Conservation (phyloP, 2,888 invertebrate species). For the Embidobia sp. region DNA sequence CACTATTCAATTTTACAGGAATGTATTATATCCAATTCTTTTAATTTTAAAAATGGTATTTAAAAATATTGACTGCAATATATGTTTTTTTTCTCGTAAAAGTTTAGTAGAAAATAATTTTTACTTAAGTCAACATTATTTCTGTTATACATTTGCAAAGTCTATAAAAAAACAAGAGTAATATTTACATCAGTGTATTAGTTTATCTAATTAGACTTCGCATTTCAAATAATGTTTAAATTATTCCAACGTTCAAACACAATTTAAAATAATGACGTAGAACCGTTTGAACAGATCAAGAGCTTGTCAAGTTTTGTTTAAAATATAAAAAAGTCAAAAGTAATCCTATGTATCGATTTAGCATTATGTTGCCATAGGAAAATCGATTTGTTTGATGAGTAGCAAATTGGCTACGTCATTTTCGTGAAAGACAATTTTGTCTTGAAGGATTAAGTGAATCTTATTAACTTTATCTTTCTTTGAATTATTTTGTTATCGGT, state of each 20-base stretch:
- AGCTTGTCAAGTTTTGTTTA: neutral
- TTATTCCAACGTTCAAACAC: too few relatives aligned
- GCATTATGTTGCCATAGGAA: conserved; percentile 16
- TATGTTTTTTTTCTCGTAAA: neutral
- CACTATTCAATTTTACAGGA: too few relatives aligned
- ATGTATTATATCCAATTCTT: too few relatives aligned
- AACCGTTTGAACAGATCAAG: neutral
- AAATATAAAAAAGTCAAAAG: conserved; percentile 10
- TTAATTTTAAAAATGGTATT: too few relatives aligned
- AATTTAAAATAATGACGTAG: too few relatives aligned
- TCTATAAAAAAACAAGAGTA: neutral
- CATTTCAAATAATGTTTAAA: conserved; percentile 6
- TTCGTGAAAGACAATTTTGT: conserved; percentile 26
- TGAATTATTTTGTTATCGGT: conserved; percentile 20
- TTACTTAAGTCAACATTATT: conserved; percentile 25
- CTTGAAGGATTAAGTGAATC: conserved; percentile 33
- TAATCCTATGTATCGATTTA: conserved; percentile 26
- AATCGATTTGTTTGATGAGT: conserved; percentile 29
- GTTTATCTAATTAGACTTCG: conserved; percentile 6
- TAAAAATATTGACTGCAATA: too few relatives aligned
- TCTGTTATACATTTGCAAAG: conserved; percentile 8
- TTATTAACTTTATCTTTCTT: conserved; percentile 29
- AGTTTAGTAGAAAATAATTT: neutral
- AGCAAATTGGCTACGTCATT: conserved; percentile 34
- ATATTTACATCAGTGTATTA: conserved; percentile 10